Base-by-base conservation (phyloP, 2,113 vertebrate species). In the Dipodomys ordii region DNA sequence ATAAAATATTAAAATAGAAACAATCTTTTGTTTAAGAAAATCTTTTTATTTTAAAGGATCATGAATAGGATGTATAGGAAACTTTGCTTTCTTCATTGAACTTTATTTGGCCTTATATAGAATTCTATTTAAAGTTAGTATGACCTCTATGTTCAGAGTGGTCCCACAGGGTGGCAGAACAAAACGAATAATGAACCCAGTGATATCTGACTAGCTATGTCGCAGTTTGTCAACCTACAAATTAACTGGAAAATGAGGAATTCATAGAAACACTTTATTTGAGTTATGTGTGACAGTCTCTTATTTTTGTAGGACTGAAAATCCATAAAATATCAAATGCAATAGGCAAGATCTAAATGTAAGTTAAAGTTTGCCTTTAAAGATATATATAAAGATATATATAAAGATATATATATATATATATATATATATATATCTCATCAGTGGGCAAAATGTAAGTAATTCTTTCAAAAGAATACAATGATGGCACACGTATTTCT, bases 61-160 rank as follows among this genome's bases (percentile, higher is more conserved):
- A 25, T 19, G 12, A 64, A 35, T 46, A 91, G 27, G 64, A 68
- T 69, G 18, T 78, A 11, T 4, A 90, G 81, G 0, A 19, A 68
- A 60, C 39, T 95, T 92, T 90, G 64, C 22, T 93, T 65, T 74
- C 64, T 88, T 86, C 39, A 7, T 78, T 83, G 72, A 12, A 84
- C 9, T 92, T 83, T 30, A 23, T 67, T 65, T 84, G 81, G 46
- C 23, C 44, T 72, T 74, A 20, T 60, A 3, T 92, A 28, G 46
- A 90, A 90, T 73, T 96, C 77, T 93, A 77, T 96, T 96, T 89
- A 90, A 94, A 84, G 69, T 23, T 16, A 39, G 11, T 78, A 3
- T 78, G 73, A 78, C 90, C 74, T 78, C 87, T 82, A 72, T 71
- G 65, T 65, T 84, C 69, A 87, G 7, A 73, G 68, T 22, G 77